Conservation (phyloP, 2,797 vertebrate genomes). For the Mycteria americana region DNA sequence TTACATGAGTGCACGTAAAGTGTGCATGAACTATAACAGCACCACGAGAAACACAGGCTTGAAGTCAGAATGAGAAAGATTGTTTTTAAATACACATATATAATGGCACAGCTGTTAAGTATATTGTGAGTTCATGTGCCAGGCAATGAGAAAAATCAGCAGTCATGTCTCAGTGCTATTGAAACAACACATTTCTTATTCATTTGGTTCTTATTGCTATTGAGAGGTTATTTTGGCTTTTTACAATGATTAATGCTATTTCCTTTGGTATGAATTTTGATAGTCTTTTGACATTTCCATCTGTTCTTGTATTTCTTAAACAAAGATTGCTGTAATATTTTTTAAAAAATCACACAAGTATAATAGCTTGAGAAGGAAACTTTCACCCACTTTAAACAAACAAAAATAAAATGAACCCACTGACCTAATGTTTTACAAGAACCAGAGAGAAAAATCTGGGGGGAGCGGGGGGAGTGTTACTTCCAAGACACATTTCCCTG, state of each 20-base stretch:
- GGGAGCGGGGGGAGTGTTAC: background rate
- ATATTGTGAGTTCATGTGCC: background rate
- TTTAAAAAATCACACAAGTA: background rate
- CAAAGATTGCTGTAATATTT: slow-evolving; percentile 15
- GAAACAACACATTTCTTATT: slow-evolving; percentile 5
- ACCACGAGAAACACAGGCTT: background rate
- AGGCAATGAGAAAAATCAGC: background rate
- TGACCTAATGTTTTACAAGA: slow-evolving; percentile 70
- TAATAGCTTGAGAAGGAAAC: slow-evolving; percentile 44
- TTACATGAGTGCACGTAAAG: background rate
- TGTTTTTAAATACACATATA: background rate
- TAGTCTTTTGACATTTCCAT: slow-evolving; percentile 46
- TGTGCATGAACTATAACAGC: background rate
- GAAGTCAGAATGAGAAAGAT: background rate
- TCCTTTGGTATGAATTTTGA: slow-evolving; percentile 41
- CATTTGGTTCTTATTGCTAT: slow-evolving; percentile 14
- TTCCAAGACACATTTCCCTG: slow-evolving; percentile 69
- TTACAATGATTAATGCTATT: slow-evolving; percentile 14
- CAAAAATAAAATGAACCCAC: slow-evolving; percentile 51
- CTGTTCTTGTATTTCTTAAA: slow-evolving; percentile 40
- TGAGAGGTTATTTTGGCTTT: slow-evolving; percentile 14
- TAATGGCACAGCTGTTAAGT: background rate
- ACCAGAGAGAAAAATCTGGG: slow-evolving; percentile 33
- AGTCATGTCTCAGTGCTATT: background rate
- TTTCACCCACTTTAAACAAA: slow-evolving; percentile 54